Percentiles rank a stretch among this genome's conserved stretches.
phyloP scores from a whole-genome alignment of 2,797 vertebrate genomes.

The Sebastes ruberrimus region DNA sequence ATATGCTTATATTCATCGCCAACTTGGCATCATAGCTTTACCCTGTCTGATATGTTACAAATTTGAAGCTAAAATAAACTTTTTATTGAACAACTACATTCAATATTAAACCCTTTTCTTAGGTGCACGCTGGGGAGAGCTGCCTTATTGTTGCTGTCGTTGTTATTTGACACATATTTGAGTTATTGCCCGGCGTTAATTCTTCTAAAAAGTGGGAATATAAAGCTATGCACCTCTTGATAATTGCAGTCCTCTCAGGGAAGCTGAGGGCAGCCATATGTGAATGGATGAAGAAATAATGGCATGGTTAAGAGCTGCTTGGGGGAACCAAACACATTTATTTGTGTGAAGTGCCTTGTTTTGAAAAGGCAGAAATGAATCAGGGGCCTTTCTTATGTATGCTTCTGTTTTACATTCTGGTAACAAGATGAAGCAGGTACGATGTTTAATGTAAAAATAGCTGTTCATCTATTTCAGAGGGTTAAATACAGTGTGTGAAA shows the following conservation, averaged over 20 bases:
- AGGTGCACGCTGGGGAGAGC: constrained; percentile 9
- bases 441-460: constrained; percentile 43
- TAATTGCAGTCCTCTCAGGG: constrained; percentile 73
- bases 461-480: constrained; percentile 24
- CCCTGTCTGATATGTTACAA: constrained; percentile 1
- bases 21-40: constrained; percentile 1
- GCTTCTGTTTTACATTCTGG: constrained; percentile 31
- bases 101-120: constrained; percentile 6
- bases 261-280: constrained; percentile 70
- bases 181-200: constrained; percentile 54
- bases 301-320: constrained; percentile 66
- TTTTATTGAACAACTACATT: constrained; percentile 23
- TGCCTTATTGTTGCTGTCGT: constrained; percentile 11
- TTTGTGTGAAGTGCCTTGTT: constrained; percentile 54
- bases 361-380: constrained; percentile 53
- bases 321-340: constrained; percentile 65
- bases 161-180: constrained; percentile 37
- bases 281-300: constrained; percentile 77
- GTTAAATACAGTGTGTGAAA: constrained; percentile 30
- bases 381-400: constrained; percentile 11
- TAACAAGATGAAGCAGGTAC: constrained; percentile 28
- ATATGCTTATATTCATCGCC: constrained; percentile 5
- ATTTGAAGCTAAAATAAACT: constrained; percentile 32
- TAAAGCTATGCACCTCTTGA: constrained; percentile 64
- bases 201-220: constrained; percentile 55